A percentile compares a stretch with the other conserved stretches of the same genome.
Conservation (phyloP, 2,888 invertebrate genomes). For the Seira sanloemensis region DNA sequence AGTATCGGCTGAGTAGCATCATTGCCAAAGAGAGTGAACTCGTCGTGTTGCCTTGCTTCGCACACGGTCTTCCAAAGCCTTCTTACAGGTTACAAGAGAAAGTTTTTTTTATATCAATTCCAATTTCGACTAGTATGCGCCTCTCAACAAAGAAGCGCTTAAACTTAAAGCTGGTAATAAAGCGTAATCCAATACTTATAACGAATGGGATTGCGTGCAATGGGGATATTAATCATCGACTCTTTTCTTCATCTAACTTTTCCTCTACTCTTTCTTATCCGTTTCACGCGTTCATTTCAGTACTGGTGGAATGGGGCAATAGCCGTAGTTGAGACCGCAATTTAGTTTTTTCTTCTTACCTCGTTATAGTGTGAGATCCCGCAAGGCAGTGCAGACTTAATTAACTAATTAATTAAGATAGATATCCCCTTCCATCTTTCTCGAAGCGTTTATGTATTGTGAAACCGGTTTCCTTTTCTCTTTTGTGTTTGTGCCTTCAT, state of each 20-base stretch:
- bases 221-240: conserved; percentile 51
- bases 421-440: conserved; percentile 41
- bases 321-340: too few relatives aligned
- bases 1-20: conserved; percentile 83
- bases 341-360: too few relatives aligned
- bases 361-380: too few relatives aligned
- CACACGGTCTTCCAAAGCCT: conserved; percentile 88
- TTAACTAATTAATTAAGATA: conserved; percentile 62
- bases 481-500: not conserved
- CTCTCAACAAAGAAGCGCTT: too few relatives aligned
- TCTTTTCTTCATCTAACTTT: conserved; percentile 18
- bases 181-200: too few relatives aligned
- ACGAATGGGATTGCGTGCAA: conserved; percentile 47
- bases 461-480: not conserved
- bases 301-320: too few relatives aligned
- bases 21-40: conserved; percentile 85
- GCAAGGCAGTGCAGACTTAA: conserved; percentile 53
- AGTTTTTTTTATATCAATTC: too few relatives aligned
- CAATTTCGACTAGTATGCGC: too few relatives aligned
- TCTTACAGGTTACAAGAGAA: conserved; percentile 82
- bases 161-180: too few relatives aligned
- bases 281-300: too few relatives aligned
- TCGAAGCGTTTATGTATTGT: not conserved
- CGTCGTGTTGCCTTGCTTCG: conserved; percentile 85
- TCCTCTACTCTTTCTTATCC: not conserved